Percentiles rank a stretch among this genome's conserved stretches.
Evolutionary conservation across 2,113 vertebrate species (phyloP).

Genomic region (Crocuta crocuta): DNA sequence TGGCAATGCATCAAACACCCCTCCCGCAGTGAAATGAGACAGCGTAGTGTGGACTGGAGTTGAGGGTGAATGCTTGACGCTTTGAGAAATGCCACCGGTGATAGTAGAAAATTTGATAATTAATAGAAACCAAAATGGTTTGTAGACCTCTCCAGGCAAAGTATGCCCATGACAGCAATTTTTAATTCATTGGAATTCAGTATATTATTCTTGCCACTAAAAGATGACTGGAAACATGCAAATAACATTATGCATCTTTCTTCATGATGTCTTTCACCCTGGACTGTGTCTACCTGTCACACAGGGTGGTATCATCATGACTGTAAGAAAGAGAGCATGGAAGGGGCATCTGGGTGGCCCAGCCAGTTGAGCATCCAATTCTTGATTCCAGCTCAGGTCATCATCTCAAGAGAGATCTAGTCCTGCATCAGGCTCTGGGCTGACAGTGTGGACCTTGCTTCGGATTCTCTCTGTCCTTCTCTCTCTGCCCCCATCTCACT

Average conservation of each 20-base stretch:
- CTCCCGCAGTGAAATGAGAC: too few species aligned
- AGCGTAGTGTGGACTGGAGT: too few species aligned
- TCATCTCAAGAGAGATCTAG: too few species aligned
- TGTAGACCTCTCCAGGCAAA: not conserved
- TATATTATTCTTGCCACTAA: not conserved
- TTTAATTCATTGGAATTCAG: not conserved
- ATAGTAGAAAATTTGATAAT: too few species aligned
- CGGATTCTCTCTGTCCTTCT: too few species aligned
- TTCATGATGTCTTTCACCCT: not conserved
- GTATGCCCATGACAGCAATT: not conserved
- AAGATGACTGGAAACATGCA: not conserved
- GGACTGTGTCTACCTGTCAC: not conserved
- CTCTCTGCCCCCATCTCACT: too few species aligned
- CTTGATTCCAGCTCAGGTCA: too few species aligned
- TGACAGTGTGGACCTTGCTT: too few species aligned
- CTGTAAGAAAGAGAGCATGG: not conserved
- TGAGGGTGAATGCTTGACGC: not conserved
- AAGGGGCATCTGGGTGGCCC: too few species aligned
- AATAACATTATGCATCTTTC: not conserved
- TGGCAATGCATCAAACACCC: accelerated
- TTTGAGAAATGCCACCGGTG: not conserved
- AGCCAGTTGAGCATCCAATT: too few species aligned
- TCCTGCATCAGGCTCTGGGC: too few species aligned
- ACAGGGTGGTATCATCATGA: not conserved
- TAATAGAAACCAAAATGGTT: not conserved